Conservation (phyloP, 2,113 vertebrate species). For the Ophthalmolycus amberensis region DNA sequence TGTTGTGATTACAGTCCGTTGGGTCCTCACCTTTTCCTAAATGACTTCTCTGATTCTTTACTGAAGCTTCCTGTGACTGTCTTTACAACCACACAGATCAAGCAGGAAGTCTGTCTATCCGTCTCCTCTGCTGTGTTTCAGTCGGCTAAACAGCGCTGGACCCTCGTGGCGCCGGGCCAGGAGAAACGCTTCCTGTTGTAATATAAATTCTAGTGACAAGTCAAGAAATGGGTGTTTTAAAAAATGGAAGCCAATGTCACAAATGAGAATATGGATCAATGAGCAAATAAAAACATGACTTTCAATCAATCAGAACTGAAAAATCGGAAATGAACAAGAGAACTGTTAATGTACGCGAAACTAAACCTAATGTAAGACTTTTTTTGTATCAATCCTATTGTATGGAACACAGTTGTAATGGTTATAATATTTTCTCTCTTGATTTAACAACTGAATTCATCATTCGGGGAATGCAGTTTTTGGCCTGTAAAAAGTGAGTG, state of each 20-base stretch:
- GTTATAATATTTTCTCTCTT: neutral
- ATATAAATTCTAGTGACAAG: neutral
- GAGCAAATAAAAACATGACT: neutral
- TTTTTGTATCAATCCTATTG: neutral
- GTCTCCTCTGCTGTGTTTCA: neutral
- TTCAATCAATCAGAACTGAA: neutral
- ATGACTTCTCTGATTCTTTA: neutral
- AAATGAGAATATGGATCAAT: neutral
- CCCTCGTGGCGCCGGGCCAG: neutral
- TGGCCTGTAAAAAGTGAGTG: neutral
- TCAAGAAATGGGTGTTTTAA: neutral
- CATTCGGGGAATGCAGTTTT: too few species aligned
- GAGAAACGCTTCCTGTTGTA: neutral
- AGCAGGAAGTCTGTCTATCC: neutral
- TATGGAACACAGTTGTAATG: neutral
- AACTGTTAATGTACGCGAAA: neutral
- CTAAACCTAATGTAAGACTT: neutral
- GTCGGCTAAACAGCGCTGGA: neutral
- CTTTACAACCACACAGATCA: neutral
- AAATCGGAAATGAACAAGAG: neutral
- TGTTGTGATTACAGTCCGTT: constrained; percentile 17
- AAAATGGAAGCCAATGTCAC: neutral
- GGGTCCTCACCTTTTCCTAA: neutral
- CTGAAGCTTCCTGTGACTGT: neutral
- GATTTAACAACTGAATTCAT: neutral